These are phyloP conservation scores for Artibeus lituratus DNA, from an alignment of 2,797 vertebrate species.

Conservation along the genomic window DNA sequence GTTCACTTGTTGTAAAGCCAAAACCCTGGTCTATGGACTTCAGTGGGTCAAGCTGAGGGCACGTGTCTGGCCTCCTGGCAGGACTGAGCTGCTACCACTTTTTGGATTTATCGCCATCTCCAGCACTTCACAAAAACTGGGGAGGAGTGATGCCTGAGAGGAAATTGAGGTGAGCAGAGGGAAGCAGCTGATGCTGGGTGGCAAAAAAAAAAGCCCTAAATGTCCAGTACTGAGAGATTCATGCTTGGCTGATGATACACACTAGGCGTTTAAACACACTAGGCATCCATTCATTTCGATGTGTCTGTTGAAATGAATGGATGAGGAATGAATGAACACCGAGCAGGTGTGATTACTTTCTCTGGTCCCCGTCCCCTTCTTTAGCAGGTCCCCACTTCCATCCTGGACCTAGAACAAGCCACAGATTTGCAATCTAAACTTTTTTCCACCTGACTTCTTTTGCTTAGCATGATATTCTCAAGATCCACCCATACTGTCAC, in stretches of 20 bases:
- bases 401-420: neutral
- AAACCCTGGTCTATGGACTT: too few relatives aligned
- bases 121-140: fast-evolving
- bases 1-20: neutral
- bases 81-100: fast-evolving
- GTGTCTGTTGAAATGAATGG: neutral
- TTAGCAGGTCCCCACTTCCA: too few relatives aligned
- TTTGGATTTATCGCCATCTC: too few relatives aligned
- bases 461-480: neutral
- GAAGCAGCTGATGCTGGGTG: neutral
- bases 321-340: fast-evolving
- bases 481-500: neutral
- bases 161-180: neutral
- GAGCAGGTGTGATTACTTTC: fast-evolving
- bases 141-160: neutral
- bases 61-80: neutral
- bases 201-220: neutral
- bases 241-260: fast-evolving
- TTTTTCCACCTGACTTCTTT: neutral
- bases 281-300: too few relatives aligned
- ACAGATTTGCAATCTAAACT: neutral
- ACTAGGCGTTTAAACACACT: neutral
- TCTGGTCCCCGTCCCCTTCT: too few relatives aligned
- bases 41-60: too few relatives aligned
- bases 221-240: neutral